These are phyloP conservation scores for Lemur catta DNA, from an alignment of 2,797 vertebrate genomes.

Conservation along the genomic window DNA sequence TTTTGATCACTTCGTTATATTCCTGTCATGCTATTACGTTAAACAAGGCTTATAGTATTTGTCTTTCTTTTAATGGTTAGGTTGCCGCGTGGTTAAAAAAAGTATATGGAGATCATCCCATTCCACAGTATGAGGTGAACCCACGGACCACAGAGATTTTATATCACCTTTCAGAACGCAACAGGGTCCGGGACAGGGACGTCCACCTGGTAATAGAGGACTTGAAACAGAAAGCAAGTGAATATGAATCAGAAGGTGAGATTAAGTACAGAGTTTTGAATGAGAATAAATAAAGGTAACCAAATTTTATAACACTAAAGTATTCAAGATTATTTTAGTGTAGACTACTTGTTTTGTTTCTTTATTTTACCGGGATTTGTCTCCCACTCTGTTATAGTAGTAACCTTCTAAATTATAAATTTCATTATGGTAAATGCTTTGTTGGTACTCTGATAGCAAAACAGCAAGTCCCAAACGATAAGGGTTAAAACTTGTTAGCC, in stretches of 20 bases:
- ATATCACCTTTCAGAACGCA: slow-evolving; percentile 83
- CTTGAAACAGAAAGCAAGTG: slow-evolving; percentile 82
- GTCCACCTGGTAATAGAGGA: slow-evolving; percentile 85
- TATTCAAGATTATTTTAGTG: not conserved
- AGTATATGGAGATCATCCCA: slow-evolving; percentile 79
- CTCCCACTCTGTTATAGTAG: not conserved
- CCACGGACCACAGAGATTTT: slow-evolving; percentile 86
- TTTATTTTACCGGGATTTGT: slow-evolving; percentile 10
- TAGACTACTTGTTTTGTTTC: not conserved
- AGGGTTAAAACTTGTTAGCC: not conserved
- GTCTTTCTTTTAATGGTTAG: slow-evolving; percentile 79
- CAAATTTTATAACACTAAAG: not conserved
- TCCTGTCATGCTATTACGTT: not conserved
- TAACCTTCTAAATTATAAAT: not conserved
- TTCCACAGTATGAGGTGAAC: slow-evolving; percentile 89
- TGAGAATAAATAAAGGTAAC: not conserved
- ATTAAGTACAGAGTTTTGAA: not conserved
- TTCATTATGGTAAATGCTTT: not conserved
- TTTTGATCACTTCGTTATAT: not conserved
- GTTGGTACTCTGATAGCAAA: not conserved
- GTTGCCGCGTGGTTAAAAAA: slow-evolving; percentile 88
- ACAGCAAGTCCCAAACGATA: not conserved
- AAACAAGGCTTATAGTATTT: not conserved
- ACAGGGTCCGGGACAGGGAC: slow-evolving; percentile 85
- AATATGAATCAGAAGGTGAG: slow-evolving; percentile 90